Percentiles rank a stretch among this genome's conserved stretches.
Conservation (phyloP, 1,140 invertebrate genomes). For the Patella vulgata region DNA sequence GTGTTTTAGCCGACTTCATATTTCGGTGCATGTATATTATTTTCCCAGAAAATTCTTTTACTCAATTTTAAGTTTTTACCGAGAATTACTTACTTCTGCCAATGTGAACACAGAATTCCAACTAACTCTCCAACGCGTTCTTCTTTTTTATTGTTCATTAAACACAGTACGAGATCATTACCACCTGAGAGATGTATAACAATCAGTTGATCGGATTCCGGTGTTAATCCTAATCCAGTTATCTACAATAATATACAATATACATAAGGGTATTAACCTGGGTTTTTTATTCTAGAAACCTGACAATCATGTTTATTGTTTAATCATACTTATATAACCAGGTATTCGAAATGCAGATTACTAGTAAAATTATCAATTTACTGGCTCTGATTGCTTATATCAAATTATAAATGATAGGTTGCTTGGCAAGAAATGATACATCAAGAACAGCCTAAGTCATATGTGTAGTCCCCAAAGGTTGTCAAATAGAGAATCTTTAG, state of each 20-base stretch:
- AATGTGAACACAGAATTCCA: conserved; percentile 74
- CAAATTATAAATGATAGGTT: no score
- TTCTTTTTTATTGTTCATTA: conserved; percentile 69
- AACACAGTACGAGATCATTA: conserved; percentile 89
- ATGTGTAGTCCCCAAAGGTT: no score
- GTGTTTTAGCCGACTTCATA: no score
- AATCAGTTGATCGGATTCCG: conserved; percentile 87
- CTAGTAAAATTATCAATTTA: no score
- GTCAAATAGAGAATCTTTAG: no score
- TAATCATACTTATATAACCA: not conserved
- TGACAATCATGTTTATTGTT: not conserved
- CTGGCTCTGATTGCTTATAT: no score
- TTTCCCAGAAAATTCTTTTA: no score
- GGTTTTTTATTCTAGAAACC: not conserved
- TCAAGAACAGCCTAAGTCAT: no score
- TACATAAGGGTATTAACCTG: not conserved
- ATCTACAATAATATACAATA: conserved; percentile 74
- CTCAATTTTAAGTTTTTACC: no score
- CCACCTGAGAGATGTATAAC: conserved; percentile 87
- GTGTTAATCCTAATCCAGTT: conserved; percentile 83
- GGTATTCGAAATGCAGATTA: no score
- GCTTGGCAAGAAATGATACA: no score
- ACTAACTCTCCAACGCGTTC: conserved; percentile 84
- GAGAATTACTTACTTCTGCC: conserved; percentile 65
- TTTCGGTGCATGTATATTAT: no score